phyloP scores from a whole-genome alignment of 2,113 vertebrate species.

The Hemibagrus wyckioides region DNA sequence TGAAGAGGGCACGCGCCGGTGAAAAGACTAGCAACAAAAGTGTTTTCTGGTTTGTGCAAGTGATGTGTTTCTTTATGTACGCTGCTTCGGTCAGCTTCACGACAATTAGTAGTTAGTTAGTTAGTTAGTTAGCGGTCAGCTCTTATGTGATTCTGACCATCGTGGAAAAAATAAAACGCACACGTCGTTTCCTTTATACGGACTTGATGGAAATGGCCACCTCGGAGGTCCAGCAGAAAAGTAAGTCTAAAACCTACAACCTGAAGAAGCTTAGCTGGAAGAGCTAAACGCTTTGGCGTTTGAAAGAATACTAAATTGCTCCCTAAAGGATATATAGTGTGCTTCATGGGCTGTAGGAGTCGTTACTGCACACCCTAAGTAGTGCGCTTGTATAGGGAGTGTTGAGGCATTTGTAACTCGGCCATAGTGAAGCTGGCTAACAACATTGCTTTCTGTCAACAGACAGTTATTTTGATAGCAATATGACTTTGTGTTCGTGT shows the following conservation, averaged over 20 bases:
- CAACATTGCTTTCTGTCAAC: conserved; percentile 16
- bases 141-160: neutral
- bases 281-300: conserved; percentile 18
- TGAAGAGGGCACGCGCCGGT: neutral
- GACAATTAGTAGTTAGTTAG: neutral
- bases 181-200: neutral
- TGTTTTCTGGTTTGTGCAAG: neutral
- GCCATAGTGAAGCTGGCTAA: conserved; percentile 49
- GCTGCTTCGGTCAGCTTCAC: conserved; percentile 51
- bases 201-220: conserved; percentile 26
- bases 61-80: conserved; percentile 24
- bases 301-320: neutral
- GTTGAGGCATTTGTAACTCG: neutral
- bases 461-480: neutral
- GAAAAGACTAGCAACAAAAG: neutral
- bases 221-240: conserved; percentile 20
- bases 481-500: neutral
- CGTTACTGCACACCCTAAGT: neutral
- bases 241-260: conserved; percentile 6
- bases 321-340: neutral
- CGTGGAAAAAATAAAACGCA: neutral
- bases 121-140: neutral
- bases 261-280: conserved; percentile 2
- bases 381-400: neutral
- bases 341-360: neutral